Evolutionary conservation across 2,888 invertebrate genomes (phyloP), one percentile per base, ranked within the genome.

Genomic region (Limenitis camilla): DNA sequence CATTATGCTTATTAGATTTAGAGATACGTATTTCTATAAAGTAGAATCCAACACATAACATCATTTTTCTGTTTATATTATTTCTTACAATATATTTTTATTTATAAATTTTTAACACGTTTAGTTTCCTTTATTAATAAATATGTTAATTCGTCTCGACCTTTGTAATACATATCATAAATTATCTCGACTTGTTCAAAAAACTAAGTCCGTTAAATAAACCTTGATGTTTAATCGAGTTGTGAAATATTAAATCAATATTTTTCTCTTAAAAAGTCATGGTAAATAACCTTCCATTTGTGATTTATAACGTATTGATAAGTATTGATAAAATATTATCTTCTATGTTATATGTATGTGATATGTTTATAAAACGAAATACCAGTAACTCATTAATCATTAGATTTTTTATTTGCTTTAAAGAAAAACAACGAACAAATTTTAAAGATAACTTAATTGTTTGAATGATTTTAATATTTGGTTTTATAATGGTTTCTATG

Each of bases 71-170:
- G 19, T 19, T 19, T 19, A 19, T 19, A 19, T 19, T 19, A 19
- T 19, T 19, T 19, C 19, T 19, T 19, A 19, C 19, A 19, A 19
- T 1, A 19, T 19, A 19, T 19, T 19, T 19, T 19, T 19, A n/a
- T n/a, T n/a, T n/a, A n/a, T 31, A 40, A 40, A 40, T 39, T 19
- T 49, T 29, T 27, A 39, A 43, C 40, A 41, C n/a, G n/a, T 44
- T 6, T 33, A 38, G 48, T 49, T 52, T 55, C 49, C 48, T 42
- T 52, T 40, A 9, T 52, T 50, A 40, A 56, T 60, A 55, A 48
- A 55, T 60, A 60, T 60, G 55, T 40, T 54, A 61, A 61, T 60
- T 43, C 48, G 58, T n/a, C n/a, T n/a, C n/a, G n/a, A n/a, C n/a
- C n/a, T n/a, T n/a, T 42, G 39, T 38, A 40, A 43, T 51, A 56